phyloP scores from a whole-genome alignment of 2,888 invertebrate species.

The Electrophaes corylata region DNA sequence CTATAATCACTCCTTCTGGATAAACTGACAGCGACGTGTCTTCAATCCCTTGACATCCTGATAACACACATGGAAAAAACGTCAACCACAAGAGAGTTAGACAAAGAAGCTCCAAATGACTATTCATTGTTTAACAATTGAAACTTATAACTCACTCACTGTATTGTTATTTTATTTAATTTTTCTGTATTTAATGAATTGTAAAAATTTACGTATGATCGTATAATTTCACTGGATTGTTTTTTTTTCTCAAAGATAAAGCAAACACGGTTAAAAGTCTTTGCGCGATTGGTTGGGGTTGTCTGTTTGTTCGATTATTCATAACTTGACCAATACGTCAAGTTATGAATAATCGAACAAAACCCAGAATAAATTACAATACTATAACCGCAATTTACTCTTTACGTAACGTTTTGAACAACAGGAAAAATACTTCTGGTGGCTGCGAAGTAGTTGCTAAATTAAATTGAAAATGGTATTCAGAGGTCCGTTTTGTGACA shows the following conservation, averaged over 20 bases:
- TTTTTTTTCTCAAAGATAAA: no score
- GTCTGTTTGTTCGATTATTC: not conserved
- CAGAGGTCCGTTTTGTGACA: no score
- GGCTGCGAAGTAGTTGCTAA: no score
- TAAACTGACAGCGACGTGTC: constrained; percentile 61
- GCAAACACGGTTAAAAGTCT: no score
- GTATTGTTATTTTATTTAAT: not conserved
- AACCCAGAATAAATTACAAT: not conserved
- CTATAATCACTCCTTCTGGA: constrained; percentile 82
- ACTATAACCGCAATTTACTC: not conserved
- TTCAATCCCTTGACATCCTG: constrained; percentile 40
- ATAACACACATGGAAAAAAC: constrained; percentile 2
- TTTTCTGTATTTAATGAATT: no score
- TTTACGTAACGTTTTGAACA: not conserved
- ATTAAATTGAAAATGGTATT: no score
- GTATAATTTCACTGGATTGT: not conserved
- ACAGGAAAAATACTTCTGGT: not conserved
- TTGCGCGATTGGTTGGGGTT: not conserved
- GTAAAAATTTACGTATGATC: no score
- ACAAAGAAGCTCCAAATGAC: not conserved
- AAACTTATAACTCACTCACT: not conserved
- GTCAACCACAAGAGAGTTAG: not conserved
- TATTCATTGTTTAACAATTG: not conserved
- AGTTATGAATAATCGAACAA: not conserved
- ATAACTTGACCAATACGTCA: no score